Base-by-base conservation (phyloP, 1,140 invertebrate genomes). In the Alviniconcha marisindica region DNA sequence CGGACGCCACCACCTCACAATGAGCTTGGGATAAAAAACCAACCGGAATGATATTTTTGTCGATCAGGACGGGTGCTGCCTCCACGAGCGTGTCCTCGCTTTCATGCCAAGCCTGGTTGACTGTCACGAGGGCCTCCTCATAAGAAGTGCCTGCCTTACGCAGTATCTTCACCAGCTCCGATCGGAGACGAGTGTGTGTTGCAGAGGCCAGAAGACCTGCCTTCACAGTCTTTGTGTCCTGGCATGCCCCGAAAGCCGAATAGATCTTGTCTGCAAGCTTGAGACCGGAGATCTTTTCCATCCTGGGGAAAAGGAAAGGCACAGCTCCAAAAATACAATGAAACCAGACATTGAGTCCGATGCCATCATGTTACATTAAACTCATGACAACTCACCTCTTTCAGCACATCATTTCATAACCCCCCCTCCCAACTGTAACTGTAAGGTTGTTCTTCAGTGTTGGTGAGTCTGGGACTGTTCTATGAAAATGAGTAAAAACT, bases 201-300 rank as follows among this genome's bases (percentile, higher is more conserved):
- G 93, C 93, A 74, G 93, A 91, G 10, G 93, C 92, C 28, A 94
- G 85, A 2, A 94, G 84, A 10, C 94, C 94, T 24, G 89, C 88
- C 77, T 90, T 87, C 3, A 94, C 77, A 81, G 85, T 87, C 33
- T 85, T 83, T 2, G 86, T 87, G 24, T 86, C 60, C 56, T 84
- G 51, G 82, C 91, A 91, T 31, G 91, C 91, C 10, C 93, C 94
- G n/a, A 94, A 89, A 2, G 89, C 83, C 31, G 90, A 77, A 78
- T 89, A 90, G 33, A 94, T 88, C 77, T 93, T 88, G 28, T 87
- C 48, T 7, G 71, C 83, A 18, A 92, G 81, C 21, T 89, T 76
- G 63, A 91, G 76, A 14, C 88, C 86, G 15, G 89, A 91, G 10
- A 83, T 85, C 63, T 88, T 84, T 76, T 92, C 89, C 80, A 92